A percentile compares a stretch with the other conserved stretches of the same genome.
Conservation (phyloP, 2,113 vertebrate genomes). For the Myiopsitta monachus region DNA sequence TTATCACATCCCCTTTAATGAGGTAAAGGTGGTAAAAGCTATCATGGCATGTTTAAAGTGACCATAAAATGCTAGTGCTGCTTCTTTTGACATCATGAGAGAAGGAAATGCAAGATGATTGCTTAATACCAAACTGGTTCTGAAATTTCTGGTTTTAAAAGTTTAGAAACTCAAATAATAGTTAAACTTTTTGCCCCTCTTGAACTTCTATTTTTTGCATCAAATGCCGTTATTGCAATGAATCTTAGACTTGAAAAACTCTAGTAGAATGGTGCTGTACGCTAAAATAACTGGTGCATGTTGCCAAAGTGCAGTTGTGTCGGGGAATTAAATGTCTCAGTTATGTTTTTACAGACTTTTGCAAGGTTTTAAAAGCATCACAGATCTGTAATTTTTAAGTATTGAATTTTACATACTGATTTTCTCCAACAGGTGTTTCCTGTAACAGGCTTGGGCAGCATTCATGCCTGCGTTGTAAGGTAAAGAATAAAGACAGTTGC, state of each 20-base stretch:
- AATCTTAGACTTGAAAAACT: background rate
- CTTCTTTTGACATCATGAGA: background rate
- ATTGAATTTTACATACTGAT: background rate
- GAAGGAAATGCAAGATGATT: background rate
- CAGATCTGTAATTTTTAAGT: background rate
- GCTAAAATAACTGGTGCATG: background rate
- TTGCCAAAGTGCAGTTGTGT: background rate
- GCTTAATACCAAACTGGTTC: background rate
- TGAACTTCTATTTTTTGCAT: background rate
- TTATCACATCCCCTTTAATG: background rate
- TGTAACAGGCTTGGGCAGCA: constrained; percentile 96
- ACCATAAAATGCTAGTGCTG: background rate
- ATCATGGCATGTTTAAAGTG: background rate
- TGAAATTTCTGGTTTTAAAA: background rate
- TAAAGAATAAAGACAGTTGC: constrained; percentile 50
- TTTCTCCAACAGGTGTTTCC: constrained; percentile 85
- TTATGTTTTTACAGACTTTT: background rate
- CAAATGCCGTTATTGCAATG: background rate
- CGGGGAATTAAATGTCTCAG: background rate
- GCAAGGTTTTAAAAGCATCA: background rate
- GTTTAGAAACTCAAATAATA: background rate
- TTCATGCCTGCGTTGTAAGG: constrained; percentile 97
- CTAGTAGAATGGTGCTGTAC: background rate
- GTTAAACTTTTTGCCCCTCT: background rate
- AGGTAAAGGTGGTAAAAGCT: background rate